Conservation (phyloP, 2,797 vertebrate species). For the Lemur catta region DNA sequence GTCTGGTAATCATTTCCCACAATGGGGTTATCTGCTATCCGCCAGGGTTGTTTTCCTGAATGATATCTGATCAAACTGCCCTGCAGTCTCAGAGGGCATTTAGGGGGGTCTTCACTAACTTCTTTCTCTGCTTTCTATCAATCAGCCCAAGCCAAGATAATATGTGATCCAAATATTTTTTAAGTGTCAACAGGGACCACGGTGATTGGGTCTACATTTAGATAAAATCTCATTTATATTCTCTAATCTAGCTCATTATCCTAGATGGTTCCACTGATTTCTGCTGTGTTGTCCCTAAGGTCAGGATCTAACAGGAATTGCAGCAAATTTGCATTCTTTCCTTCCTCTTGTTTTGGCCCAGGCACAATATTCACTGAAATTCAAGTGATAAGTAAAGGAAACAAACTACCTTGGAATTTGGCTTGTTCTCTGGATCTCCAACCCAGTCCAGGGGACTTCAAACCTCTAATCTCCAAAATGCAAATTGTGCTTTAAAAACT, state of each 20-base stretch:
- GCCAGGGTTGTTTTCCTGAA: constrained; percentile 70
- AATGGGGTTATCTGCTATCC: constrained; percentile 74
- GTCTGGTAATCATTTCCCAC: constrained; percentile 64
- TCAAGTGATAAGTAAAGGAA: constrained; percentile 66
- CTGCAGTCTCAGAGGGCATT: constrained; percentile 40
- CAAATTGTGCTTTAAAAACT: constrained; percentile 35
- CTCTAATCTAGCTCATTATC: constrained; percentile 48
- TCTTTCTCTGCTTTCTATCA: constrained; percentile 70
- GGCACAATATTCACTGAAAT: constrained; percentile 35
- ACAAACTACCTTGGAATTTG: constrained; percentile 51
- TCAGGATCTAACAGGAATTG: background rate
- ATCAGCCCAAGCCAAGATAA: constrained; percentile 63
- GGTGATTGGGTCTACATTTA: constrained; percentile 28
- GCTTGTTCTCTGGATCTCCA: constrained; percentile 3
- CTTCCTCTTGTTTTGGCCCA: constrained; percentile 31
- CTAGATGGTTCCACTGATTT: constrained; percentile 17
- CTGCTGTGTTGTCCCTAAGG: background rate
- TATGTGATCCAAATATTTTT: constrained; percentile 52
- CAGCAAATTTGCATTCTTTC: constrained; percentile 20
- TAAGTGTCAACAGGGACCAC: constrained; percentile 54
- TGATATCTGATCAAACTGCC: constrained; percentile 71
- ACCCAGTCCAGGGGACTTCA: background rate
- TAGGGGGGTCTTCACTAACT: constrained; percentile 26
- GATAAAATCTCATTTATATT: constrained; percentile 65
- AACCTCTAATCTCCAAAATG: constrained; percentile 24